phyloP scores from a whole-genome alignment of 1,140 invertebrate species.

The Aphelenchoides avenae region DNA sequence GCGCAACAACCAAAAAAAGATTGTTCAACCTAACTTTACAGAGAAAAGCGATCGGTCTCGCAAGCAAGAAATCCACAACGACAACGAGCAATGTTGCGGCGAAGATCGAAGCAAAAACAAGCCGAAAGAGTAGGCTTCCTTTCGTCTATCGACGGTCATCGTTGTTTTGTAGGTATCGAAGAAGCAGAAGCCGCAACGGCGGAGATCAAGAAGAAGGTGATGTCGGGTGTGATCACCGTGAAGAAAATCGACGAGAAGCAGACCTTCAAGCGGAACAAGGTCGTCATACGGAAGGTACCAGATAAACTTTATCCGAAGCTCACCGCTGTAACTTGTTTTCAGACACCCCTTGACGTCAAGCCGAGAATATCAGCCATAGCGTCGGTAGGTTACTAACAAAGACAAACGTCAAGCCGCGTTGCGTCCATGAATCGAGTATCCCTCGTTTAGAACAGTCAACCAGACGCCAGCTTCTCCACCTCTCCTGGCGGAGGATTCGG shows the following conservation, averaged over 20 bases:
- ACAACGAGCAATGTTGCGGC: not conserved
- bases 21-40: not conserved
- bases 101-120: slow-evolving; percentile 3
- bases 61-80: not conserved
- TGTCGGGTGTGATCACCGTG: slow-evolving; percentile 15
- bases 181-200: slow-evolving; percentile 19
- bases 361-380: no score
- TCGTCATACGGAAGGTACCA: no score
- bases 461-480: no score
- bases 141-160: not conserved
- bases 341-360: no score
- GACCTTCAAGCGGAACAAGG: slow-evolving; percentile 23
- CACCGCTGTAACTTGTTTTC: no score
- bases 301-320: no score
- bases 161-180: slow-evolving; percentile 11
- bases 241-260: slow-evolving; percentile 28
- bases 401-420: no score
- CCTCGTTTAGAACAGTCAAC: no score
- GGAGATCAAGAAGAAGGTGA: slow-evolving; percentile 27
- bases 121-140: not conserved
- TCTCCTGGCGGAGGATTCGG: no score
- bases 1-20: not conserved
- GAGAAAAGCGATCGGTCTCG: slow-evolving; percentile 8
- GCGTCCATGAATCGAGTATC: no score
- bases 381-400: no score